phyloP scores from a whole-genome alignment of 2,113 vertebrate genomes.

The Lontra canadensis region DNA sequence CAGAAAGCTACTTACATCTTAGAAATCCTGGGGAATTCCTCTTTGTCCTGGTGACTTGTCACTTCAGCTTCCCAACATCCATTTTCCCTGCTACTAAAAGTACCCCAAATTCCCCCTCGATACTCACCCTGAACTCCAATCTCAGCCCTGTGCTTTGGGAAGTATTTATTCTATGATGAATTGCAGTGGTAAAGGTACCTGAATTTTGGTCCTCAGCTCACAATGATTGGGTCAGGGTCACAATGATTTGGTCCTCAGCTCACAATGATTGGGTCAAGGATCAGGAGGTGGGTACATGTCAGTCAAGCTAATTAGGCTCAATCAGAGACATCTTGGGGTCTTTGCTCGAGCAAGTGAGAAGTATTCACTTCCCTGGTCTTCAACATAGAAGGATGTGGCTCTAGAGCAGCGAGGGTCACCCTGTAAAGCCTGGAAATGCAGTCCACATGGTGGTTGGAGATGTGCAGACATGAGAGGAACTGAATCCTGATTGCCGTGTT shows the following conservation, averaged over 20 bases:
- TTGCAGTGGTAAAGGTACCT: neutral
- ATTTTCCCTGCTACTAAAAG: neutral
- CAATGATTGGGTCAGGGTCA: neutral
- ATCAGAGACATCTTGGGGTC: neutral
- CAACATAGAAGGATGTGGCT: neutral
- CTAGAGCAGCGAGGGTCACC: neutral
- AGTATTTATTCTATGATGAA: neutral
- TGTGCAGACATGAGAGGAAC: neutral
- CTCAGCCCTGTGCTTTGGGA: neutral
- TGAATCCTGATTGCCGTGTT: accelerated
- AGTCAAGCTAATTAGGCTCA: neutral
- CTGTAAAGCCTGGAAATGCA: neutral
- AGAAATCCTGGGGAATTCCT: neutral
- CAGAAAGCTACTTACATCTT: neutral
- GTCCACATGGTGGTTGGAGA: neutral
- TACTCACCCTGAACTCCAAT: neutral
- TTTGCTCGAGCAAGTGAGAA: neutral
- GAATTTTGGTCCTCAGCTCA: neutral
- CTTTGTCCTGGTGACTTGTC: neutral
- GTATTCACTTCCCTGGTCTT: neutral
- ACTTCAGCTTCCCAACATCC: neutral
- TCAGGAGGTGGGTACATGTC: neutral
- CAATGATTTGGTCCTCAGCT: neutral
- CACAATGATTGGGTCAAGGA: neutral
- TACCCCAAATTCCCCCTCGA: accelerated